Evolutionary conservation across 2,888 invertebrate species (phyloP), one percentile per base, ranked within the genome.

Genomic region (Buathra laborator): DNA sequence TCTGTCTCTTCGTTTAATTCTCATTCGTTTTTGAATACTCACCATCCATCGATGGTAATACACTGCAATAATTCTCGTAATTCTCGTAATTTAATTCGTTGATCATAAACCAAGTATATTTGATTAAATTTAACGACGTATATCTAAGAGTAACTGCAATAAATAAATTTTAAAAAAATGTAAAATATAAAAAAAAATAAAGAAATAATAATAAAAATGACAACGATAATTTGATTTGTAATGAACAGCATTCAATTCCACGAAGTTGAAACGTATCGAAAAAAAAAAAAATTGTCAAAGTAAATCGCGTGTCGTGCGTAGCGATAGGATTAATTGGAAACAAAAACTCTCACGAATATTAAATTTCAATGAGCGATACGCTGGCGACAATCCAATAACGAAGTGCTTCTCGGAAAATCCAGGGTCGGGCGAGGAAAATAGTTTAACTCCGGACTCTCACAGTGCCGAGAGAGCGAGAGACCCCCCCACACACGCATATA

Each of bases 261-360:
- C 14, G 59, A 24, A 19, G 56, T 24, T 24, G 24, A 44, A 19
- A 59, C 29, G 53, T 16, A 24, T 43, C n/a, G 62, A 24, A 43
- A 44, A 59, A 46, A 75, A 46, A 59, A 64, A 37, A 37, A 75
- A 46, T 24, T 5, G 14, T 6, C 14, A 5, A 62, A 62, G 12
- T 7, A 48, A 10, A 48, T 48, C 48, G 48, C n/a, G 48, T 12
- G n/a, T n/a, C 32, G 32, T 4, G 12, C 32, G 29, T 62, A 24
- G 62, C 32, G 7, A 32, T 24, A 62, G 62, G 72, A 64, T 72
- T 80, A 66, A 80, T 80, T 80, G 72, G 46, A 81, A 81, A 74
- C 67, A 81, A 74, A 80, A 81, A 81, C 74, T 68, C 56, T 74
- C 56, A 37, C 56, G 67, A 56, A 56, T 74, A 67, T 74, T 81